Percentiles rank a stretch among this genome's conserved stretches.
phyloP scores from a whole-genome alignment of 2,888 invertebrate species.

The Pimpla rufipes region DNA sequence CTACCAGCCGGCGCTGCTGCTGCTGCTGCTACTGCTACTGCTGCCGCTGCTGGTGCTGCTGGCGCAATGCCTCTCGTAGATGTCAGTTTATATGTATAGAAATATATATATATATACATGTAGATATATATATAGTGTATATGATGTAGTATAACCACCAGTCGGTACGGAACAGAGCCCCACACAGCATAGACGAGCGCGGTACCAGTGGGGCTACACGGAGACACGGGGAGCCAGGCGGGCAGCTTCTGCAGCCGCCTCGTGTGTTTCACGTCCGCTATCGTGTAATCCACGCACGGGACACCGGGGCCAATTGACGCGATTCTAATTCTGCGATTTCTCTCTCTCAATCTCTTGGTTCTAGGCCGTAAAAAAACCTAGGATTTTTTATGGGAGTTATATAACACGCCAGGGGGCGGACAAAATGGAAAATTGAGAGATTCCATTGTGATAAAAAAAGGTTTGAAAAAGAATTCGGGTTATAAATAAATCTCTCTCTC shows the following conservation, averaged over 20 bases:
- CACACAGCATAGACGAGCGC: slow-evolving; percentile 22
- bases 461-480: no score
- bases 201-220: not conserved
- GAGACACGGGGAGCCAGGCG: not conserved
- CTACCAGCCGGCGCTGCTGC: slow-evolving; percentile 58
- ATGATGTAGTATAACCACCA: slow-evolving; percentile 3
- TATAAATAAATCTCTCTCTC: no score
- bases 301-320: slow-evolving; percentile 6
- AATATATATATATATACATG: not conserved
- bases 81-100: not conserved
- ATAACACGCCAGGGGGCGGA: no score
- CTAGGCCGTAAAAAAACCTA: no score
- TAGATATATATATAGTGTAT: not conserved
- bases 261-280: no score
- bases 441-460: no score
- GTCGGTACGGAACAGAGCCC: not conserved
- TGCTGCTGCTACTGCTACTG: slow-evolving; percentile 36
- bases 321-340: not conserved
- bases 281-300: not conserved
- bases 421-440: no score
- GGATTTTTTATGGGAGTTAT: no score
- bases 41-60: slow-evolving; percentile 34
- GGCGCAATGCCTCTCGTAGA: slow-evolving; percentile 4
- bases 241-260: not conserved
- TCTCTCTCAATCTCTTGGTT: not conserved